Conservation (phyloP, 2,797 vertebrate genomes). For the Petrocephalus sullivani region DNA sequence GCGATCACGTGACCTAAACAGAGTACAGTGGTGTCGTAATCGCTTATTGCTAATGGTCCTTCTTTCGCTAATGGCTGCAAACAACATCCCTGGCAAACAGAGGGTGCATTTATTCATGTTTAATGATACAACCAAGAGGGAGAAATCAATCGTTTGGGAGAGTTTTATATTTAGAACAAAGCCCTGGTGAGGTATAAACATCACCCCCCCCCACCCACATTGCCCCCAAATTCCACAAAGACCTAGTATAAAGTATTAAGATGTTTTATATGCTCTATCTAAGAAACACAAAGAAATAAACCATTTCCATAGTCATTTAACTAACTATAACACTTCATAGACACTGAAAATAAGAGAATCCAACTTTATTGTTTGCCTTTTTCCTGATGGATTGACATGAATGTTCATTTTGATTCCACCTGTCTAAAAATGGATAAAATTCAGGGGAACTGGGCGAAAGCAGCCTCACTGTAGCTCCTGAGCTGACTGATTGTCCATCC, state of each 20-base stretch:
- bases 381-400: slow-evolving; percentile 39
- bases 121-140: slow-evolving; percentile 43
- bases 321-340: neutral
- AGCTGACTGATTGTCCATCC: neutral
- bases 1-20: slow-evolving; percentile 41
- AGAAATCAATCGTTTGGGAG: slow-evolving; percentile 39
- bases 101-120: slow-evolving; percentile 45
- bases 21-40: slow-evolving; percentile 20
- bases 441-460: neutral
- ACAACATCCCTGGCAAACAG: slow-evolving; percentile 42
- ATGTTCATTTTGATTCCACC: neutral
- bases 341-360: neutral
- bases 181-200: slow-evolving; percentile 27
- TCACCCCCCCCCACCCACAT: slow-evolving; percentile 27
- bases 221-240: neutral
- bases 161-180: slow-evolving; percentile 36
- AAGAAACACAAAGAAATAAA: slow-evolving; percentile 37
- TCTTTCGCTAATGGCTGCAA: slow-evolving; percentile 55
- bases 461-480: neutral
- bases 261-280: slow-evolving; percentile 25
- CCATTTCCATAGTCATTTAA: slow-evolving; percentile 26
- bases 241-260: slow-evolving; percentile 7
- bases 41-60: slow-evolving; percentile 49
- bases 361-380: neutral
- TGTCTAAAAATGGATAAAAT: neutral